Conservation (phyloP, 1,140 invertebrate genomes). For the Procambarus clarkii region DNA sequence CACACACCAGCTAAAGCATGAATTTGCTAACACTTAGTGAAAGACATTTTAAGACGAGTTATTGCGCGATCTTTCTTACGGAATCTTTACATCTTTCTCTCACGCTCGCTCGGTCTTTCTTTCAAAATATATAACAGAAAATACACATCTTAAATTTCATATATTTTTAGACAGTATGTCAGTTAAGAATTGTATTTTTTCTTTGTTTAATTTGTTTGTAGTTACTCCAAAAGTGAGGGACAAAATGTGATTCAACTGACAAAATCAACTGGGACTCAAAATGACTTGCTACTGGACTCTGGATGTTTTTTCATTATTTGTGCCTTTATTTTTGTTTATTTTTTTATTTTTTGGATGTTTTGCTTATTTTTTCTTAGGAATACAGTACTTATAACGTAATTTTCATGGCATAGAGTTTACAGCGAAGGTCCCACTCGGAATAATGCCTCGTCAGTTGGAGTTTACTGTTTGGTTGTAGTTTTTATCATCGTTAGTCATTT, state of each 20-base stretch:
- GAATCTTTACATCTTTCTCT: background rate
- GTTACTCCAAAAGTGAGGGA: background rate
- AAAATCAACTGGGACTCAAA: slow-evolving; percentile 19
- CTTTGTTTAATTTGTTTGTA: background rate
- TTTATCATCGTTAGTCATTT: background rate
- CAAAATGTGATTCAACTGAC: background rate
- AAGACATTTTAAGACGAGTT: background rate
- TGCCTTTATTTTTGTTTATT: background rate
- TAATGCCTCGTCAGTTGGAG: background rate
- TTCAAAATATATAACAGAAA: background rate
- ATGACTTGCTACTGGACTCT: slow-evolving; percentile 30
- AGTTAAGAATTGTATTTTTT: background rate
- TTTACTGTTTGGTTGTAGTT: background rate
- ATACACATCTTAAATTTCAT: background rate
- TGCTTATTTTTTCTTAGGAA: background rate
- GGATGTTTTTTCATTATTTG: background rate
- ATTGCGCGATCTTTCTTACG: background rate
- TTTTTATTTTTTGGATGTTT: background rate
- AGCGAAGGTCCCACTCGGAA: background rate
- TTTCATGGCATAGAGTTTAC: background rate
- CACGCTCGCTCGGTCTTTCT: background rate
- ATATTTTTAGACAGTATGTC: background rate
- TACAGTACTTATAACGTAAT: background rate
- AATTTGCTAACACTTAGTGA: background rate
- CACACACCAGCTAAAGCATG: background rate